A percentile compares a stretch with the other conserved stretches of the same genome.
Conservation (phyloP, 2,888 invertebrate genomes). For the Campoplex nolae region DNA sequence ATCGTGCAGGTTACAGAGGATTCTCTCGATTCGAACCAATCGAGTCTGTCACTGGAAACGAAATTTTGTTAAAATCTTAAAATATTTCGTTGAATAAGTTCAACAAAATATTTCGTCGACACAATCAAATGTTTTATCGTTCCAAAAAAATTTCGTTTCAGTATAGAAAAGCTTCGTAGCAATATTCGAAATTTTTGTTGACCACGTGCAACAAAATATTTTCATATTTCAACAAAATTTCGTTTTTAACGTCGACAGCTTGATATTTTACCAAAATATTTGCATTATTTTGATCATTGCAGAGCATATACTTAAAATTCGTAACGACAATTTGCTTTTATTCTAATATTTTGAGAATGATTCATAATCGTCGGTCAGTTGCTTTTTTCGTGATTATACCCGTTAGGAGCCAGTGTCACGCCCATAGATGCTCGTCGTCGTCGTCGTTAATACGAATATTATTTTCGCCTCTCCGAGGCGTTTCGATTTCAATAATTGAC, state of each 20-base stretch:
- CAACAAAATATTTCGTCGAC: too few relatives aligned
- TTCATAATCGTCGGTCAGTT: neutral
- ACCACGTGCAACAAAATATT: too few relatives aligned
- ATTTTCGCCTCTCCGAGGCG: slow-evolving; percentile 9
- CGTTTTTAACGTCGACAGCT: neutral
- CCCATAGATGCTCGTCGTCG: slow-evolving; percentile 13
- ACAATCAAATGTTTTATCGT: too few relatives aligned
- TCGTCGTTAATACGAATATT: slow-evolving; percentile 21
- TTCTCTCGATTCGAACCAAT: neutral
- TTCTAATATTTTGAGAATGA: neutral
- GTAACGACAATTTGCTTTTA: neutral
- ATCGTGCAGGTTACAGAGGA: neutral
- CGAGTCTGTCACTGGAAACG: neutral
- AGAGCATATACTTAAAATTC: neutral
- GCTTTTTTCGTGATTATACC: neutral
- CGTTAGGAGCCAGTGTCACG: slow-evolving; percentile 37
- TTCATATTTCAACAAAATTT: neutral
- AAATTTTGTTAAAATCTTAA: too few relatives aligned
- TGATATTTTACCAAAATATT: too few relatives aligned
- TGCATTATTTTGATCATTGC: neutral
- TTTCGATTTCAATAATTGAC: slow-evolving; percentile 32
- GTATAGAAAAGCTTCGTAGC: too few relatives aligned
- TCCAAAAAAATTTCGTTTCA: too few relatives aligned
- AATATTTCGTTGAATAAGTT: too few relatives aligned
- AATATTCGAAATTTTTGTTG: too few relatives aligned